phyloP scores from a whole-genome alignment of 2,113 vertebrate genomes.

The Nannobrachium achirus region DNA sequence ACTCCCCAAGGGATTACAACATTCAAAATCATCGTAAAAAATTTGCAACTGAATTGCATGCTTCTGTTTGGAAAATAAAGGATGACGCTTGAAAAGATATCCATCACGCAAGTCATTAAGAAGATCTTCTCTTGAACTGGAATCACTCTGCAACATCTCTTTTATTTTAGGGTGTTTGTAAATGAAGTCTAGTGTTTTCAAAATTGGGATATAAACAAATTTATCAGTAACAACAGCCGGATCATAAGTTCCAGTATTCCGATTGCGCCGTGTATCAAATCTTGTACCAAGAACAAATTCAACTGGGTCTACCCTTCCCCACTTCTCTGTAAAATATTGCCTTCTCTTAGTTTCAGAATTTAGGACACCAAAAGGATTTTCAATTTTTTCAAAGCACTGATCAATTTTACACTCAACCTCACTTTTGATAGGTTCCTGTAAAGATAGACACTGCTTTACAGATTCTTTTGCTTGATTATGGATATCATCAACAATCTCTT shows the following conservation, averaged over 20 bases:
- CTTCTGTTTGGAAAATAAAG: constrained; percentile 32
- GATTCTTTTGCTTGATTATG: constrained; percentile 2
- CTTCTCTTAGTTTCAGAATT: constrained; percentile 44
- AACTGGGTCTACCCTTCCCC: constrained; percentile 32
- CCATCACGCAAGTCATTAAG: constrained; percentile 32
- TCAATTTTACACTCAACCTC: constrained; percentile 19
- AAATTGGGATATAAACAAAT: constrained; percentile 30
- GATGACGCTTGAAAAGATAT: constrained; percentile 26
- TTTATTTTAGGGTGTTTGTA: constrained; percentile 18
- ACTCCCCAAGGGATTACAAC: constrained; percentile 28
- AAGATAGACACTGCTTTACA: not conserved
- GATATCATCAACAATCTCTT: constrained; percentile 24
- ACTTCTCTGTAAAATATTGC: constrained; percentile 36
- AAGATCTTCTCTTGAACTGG: constrained; percentile 2
- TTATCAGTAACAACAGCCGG: constrained; percentile 16
- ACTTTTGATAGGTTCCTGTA: constrained; percentile 7
- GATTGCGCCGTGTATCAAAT: constrained; percentile 27
- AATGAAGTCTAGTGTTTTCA: constrained; percentile 23
- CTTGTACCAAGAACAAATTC: constrained; percentile 45
- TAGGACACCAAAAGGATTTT: constrained; percentile 16
- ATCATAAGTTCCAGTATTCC: constrained; percentile 28
- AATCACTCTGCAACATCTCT: constrained; percentile 22
- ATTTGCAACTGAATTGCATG: constrained; percentile 34
- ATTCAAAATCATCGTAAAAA: constrained; percentile 42
- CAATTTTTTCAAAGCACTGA: constrained; percentile 22